These are phyloP conservation scores for Liolophura sinensis DNA, from an alignment of 1,140 invertebrate genomes.

Conservation along the genomic window DNA sequence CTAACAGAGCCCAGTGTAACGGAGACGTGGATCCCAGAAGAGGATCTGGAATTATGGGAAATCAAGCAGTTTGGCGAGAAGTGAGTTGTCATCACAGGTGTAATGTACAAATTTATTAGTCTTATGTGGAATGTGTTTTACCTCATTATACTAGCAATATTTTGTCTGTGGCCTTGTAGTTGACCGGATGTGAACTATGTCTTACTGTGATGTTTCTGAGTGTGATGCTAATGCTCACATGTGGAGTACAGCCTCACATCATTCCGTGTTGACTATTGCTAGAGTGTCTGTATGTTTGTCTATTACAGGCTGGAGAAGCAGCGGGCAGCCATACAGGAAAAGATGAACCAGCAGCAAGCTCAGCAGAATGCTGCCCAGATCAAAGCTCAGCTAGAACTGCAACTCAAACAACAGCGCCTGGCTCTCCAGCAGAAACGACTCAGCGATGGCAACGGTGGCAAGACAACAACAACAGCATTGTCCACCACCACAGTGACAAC, in stretches of 20 bases:
- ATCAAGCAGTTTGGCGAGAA: constrained; percentile 94
- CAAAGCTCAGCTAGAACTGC: constrained; percentile 89
- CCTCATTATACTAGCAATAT: no score
- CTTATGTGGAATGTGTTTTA: no score
- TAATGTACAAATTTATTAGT: no score
- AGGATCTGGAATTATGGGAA: constrained; percentile 95
- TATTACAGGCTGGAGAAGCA: constrained; percentile 3
- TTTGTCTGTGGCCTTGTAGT: no score
- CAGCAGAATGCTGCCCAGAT: constrained; percentile 71
- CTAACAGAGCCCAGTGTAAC: constrained; percentile 60
- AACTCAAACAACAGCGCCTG: constrained; percentile 80
- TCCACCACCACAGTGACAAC: background rate
- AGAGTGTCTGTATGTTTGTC: no score
- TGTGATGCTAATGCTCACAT: background rate
- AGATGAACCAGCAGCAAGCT: constrained; percentile 21
- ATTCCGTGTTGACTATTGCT: no score
- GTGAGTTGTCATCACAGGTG: constrained; percentile 25
- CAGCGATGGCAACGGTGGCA: constrained; percentile 14
- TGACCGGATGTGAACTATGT: no score
- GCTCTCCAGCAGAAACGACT: constrained; percentile 84
- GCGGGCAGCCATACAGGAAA: constrained; percentile 33
- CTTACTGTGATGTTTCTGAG: background rate
- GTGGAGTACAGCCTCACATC: no score
- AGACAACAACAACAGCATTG: constrained; percentile 14
- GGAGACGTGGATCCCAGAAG: constrained; percentile 95